phyloP scores from a whole-genome alignment of 1,140 invertebrate genomes.

The Drosophila ohnishii region DNA sequence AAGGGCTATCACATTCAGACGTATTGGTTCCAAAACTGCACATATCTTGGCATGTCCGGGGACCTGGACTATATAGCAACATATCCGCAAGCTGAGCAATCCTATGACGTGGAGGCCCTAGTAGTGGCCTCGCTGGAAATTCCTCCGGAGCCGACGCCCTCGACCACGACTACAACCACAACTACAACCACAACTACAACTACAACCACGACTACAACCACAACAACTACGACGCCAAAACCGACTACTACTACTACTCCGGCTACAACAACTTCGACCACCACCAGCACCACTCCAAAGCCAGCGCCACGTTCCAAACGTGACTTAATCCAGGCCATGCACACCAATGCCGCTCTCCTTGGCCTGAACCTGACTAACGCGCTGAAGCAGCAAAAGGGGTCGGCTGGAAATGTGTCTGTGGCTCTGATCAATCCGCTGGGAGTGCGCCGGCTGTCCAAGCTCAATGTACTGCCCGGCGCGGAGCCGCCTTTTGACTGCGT shows the following conservation, averaged over 20 bases:
- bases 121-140: conserved; percentile 87
- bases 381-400: conserved; percentile 59
- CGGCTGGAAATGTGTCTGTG: conserved; percentile 40
- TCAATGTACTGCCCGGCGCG: conserved; percentile 49
- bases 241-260: conserved; percentile 40
- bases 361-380: conserved; percentile 62
- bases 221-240: conserved; percentile 64
- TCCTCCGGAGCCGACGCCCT: conserved; percentile 85
- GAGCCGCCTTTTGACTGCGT: conserved; percentile 85
- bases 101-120: conserved; percentile 88
- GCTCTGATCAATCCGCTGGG: conserved; percentile 65
- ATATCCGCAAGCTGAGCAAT: conserved; percentile 85
- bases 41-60: conserved; percentile 87
- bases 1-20: conserved; percentile 87
- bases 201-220: conserved; percentile 84
- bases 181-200: conserved; percentile 84
- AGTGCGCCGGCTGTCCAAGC: conserved; percentile 31
- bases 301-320: conserved; percentile 54
- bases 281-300: conserved; percentile 42
- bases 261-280: conserved; percentile 38
- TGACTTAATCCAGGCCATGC: conserved; percentile 67
- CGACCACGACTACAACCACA: conserved; percentile 85
- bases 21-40: conserved; percentile 91
- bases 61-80: conserved; percentile 86
- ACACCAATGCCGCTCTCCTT: conserved; percentile 63